Base-by-base conservation (phyloP, 2,888 invertebrate genomes). In the Habrosyne pyritoides region DNA sequence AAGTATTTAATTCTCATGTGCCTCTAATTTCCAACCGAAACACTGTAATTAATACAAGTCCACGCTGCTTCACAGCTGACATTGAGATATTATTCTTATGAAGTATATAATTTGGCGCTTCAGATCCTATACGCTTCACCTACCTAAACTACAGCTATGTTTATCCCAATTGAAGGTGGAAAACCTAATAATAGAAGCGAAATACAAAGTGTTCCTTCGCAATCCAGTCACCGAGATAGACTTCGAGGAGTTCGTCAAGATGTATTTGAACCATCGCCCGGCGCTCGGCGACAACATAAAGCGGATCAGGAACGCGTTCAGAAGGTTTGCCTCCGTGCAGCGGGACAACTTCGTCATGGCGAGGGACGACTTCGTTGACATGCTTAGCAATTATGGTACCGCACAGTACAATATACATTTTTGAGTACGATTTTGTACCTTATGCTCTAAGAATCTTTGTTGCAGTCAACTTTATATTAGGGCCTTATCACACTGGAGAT, bases 191-290 rank as follows among this genome's bases (percentile, higher is more conserved):
- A 84, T 89, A 2, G 95, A 95, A 81, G 93, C 94, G 0, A 92
- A 90, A 62, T 93, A 90, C 68, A 89, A 89, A 64, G 88, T 85
- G 68, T 94, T 80, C 91, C 92, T 82, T 83, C 91, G 50, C 73
- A 83, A 66, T 80, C 93, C 69, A 79, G 83, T 85, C 2, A 83
- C 91, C 0, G 93, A 94, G 63, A 92, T 96, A 22, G 93, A 94
- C 54, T 95, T 96, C 66, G 94, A 94, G 21, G 94, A 95, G 60
- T 94, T 95, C 61, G 93, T 95, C 0, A 94, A 93, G 72, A 79
- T 95, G 14, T 95, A 94, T 69, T 73, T 95, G 50, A 96, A 95
- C 78, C 95, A 95, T 73, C 93, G 94, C 61, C 95, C 95, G 0
- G 93, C 93, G 0, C 91, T 93, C 67, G 94, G 94, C 0, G 90